phyloP scores from a whole-genome alignment of 2,797 vertebrate genomes.

The Cyprinodon diabolis region DNA sequence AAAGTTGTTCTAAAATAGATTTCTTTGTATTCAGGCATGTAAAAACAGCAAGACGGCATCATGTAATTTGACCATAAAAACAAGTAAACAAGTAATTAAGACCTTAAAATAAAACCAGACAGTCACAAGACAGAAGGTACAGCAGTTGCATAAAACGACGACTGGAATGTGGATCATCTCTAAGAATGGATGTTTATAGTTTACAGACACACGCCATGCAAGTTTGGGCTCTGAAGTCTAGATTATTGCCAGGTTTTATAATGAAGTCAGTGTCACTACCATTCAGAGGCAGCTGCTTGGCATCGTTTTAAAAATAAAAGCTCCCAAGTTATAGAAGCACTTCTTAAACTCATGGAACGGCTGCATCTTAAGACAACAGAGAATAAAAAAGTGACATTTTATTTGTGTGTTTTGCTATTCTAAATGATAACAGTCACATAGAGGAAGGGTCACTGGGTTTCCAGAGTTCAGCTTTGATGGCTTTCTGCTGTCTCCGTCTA shows the following conservation, averaged over 20 bases:
- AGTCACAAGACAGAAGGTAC: conserved; percentile 44
- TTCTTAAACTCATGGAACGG: conserved; percentile 33
- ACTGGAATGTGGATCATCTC: conserved; percentile 70
- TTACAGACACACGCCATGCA: conserved; percentile 23
- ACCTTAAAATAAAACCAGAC: conserved; percentile 48
- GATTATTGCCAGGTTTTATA: conserved; percentile 59
- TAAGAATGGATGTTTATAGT: conserved; percentile 19
- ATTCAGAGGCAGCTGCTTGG: conserved; percentile 41
- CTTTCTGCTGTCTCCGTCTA: conserved; percentile 35
- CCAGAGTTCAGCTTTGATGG: conserved; percentile 45
- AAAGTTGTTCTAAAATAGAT: conserved; percentile 57
- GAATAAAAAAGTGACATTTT: conserved; percentile 12
- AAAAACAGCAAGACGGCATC: conserved; percentile 50
- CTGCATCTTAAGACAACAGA: conserved; percentile 19
- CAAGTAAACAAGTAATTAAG: conserved; percentile 56
- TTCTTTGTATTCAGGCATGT: conserved; percentile 44
- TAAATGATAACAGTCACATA: conserved; percentile 43
- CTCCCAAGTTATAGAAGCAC: conserved; percentile 24
- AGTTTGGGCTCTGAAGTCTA: conserved; percentile 52
- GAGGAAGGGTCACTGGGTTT: conserved; percentile 44
- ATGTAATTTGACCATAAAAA: conserved; percentile 32
- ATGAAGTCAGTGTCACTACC: conserved; percentile 50
- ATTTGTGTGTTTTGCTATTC: conserved; percentile 27
- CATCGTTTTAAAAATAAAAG: neutral
- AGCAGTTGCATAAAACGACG: conserved; percentile 67